phyloP scores from a whole-genome alignment of 2,888 invertebrate genomes.

The Lacanobia oleracea region DNA sequence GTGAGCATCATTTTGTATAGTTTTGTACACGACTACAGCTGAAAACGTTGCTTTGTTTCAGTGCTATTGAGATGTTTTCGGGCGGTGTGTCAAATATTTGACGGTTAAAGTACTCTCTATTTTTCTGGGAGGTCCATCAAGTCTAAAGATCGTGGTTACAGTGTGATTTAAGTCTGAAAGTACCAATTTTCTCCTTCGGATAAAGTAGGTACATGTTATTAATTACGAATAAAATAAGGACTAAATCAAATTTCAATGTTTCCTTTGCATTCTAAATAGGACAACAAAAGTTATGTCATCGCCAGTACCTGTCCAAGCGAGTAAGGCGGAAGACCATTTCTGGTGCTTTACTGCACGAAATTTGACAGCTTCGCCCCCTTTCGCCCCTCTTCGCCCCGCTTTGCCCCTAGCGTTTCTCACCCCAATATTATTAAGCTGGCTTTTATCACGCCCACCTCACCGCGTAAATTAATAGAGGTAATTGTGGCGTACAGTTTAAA shows the following conservation, averaged over 20 bases:
- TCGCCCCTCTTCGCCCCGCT: constrained; percentile 52
- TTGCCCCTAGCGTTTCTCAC: constrained; percentile 51
- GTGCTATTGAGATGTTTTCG: not conserved
- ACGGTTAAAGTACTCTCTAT: not conserved
- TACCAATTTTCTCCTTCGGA: not conserved
- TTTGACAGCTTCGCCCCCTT: constrained; percentile 79
- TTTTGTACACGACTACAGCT: constrained; percentile 10
- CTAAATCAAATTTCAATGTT: no score
- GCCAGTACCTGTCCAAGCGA: constrained; percentile 75
- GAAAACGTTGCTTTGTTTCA: constrained; percentile 1
- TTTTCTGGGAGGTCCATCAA: no score
- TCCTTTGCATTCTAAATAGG: not conserved
- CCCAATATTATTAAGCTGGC: constrained; percentile 78
- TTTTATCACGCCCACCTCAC: constrained; percentile 78
- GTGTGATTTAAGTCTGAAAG: no score
- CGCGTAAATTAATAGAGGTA: constrained; percentile 79
- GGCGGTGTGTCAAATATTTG: not conserved
- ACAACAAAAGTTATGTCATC: constrained; percentile 19
- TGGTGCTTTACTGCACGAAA: constrained; percentile 84
- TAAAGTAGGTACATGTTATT: no score
- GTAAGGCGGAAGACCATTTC: constrained; percentile 75
- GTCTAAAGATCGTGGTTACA: no score
- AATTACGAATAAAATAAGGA: no score
- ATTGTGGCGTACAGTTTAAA: constrained; percentile 75
- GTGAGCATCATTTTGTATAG: constrained; percentile 25